Evolutionary conservation across 2,113 vertebrate genomes (phyloP).

Genomic region (Herpetotheres cachinnans): DNA sequence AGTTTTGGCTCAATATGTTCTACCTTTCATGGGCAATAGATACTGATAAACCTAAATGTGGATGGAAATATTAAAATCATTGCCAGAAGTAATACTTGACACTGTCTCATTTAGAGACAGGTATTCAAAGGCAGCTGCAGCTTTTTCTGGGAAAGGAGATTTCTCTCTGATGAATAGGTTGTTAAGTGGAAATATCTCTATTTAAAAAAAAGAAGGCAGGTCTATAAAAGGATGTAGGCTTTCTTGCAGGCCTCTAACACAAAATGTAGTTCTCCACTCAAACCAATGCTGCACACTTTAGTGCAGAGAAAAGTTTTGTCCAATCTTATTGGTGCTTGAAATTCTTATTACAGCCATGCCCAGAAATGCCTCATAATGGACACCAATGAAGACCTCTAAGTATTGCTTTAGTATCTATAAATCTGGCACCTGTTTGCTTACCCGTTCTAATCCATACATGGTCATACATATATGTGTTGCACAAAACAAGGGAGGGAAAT

Average conservation of each 20-base stretch:
- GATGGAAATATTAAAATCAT: neutral
- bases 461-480: neutral
- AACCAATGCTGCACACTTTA: neutral
- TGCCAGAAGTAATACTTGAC: neutral
- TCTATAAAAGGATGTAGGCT: neutral
- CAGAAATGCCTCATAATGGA: neutral
- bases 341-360: neutral
- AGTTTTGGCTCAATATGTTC: neutral
- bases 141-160: neutral
- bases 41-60: neutral
- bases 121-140: neutral
- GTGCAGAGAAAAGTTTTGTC: neutral
- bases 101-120: too few relatives aligned
- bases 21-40: neutral
- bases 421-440: neutral
- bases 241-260: neutral
- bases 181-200: neutral
- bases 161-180: neutral
- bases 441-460: neutral
- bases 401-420: neutral
- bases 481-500: neutral
- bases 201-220: neutral
- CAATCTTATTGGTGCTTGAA: neutral
- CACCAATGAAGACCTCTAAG: neutral
- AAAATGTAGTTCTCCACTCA: neutral